Evolutionary conservation across 2,797 vertebrate species (phyloP).

Genomic region (Alca torda): DNA sequence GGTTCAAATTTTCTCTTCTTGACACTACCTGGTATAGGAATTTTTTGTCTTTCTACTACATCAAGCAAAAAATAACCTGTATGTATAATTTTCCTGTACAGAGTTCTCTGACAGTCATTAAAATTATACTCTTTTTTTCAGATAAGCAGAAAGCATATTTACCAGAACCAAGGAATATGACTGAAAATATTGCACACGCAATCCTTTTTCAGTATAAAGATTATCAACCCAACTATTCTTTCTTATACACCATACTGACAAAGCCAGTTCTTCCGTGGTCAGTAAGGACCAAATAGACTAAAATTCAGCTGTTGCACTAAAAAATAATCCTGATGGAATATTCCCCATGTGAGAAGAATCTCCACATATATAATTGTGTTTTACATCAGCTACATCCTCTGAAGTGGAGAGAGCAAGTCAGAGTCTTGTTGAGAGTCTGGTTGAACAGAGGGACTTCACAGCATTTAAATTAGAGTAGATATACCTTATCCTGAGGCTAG

Average conservation of each 20-base stretch:
- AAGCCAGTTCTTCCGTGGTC: not conserved
- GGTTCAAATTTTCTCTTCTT: conserved; percentile 1
- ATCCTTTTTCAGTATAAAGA: not conserved
- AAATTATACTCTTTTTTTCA: not conserved
- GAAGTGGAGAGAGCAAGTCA: not conserved
- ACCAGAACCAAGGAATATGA: not conserved
- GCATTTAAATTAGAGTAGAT: not conserved
- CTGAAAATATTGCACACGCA: not conserved
- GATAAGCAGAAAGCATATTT: not conserved
- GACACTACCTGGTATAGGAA: not conserved
- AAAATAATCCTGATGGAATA: not conserved
- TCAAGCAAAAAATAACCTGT: not conserved
- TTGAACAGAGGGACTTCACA: not conserved
- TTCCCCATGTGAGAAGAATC: not conserved
- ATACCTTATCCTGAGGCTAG: not conserved
- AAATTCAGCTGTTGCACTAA: not conserved
- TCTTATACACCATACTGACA: not conserved
- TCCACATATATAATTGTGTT: not conserved
- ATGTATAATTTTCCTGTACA: not conserved
- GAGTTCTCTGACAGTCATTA: not conserved
- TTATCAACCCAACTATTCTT: not conserved
- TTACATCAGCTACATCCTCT: not conserved
- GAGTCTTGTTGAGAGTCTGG: not conserved
- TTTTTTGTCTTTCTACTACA: not conserved
- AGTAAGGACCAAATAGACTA: not conserved